Evolutionary conservation across 2,113 vertebrate genomes (phyloP), one percentile per base, ranked within the genome.

Genomic region (Lynx canadensis): DNA sequence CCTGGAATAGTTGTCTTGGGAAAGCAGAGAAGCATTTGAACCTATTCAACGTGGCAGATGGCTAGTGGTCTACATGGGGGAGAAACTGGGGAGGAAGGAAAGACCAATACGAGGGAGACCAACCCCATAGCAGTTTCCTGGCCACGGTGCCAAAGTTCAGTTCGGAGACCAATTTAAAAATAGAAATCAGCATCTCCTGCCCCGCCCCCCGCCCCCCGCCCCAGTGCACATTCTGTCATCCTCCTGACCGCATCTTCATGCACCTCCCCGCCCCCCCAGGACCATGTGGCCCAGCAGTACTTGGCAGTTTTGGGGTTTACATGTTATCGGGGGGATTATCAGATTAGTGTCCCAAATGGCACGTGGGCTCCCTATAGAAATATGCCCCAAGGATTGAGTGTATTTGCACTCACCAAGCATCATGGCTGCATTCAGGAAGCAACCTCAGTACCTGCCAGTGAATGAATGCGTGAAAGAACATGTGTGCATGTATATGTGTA

Each of bases 371-470:
- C 27, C 1, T 1, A 2, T 1, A 52, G 52, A 33, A 41, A 36
- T 16, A 13, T 5, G 0, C 5, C 0, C 2, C 55, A 11, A 15
- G 10, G 4, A 31, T 0, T 5, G 18, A 9, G 21, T 29, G 23
- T 69, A 8, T 18, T 36, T 15, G 29, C 65, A 33, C 3, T 48
- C 27, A 31, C 16, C 0, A 9, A 15, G 16, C 1, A 33, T 41
- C 1, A 16, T 8, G 21, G 3, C 14, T 48, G 48, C 19, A 45
- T 1, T 13, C 0, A 4, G 31, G 2, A 38, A 73, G 38, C 18
- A 7, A 10, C 27, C 2, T 50, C 85, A 57, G 7, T 5, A 4
- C 2, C 7, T 25, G 6, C 33, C 55, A 19, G 7, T 5, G 14
- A 50, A 48, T 11, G 16, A 38, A 63, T 1, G 41, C 16, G 21